phyloP scores from a whole-genome alignment of 1,140 invertebrate genomes.

The Drosophila aff. region DNA sequence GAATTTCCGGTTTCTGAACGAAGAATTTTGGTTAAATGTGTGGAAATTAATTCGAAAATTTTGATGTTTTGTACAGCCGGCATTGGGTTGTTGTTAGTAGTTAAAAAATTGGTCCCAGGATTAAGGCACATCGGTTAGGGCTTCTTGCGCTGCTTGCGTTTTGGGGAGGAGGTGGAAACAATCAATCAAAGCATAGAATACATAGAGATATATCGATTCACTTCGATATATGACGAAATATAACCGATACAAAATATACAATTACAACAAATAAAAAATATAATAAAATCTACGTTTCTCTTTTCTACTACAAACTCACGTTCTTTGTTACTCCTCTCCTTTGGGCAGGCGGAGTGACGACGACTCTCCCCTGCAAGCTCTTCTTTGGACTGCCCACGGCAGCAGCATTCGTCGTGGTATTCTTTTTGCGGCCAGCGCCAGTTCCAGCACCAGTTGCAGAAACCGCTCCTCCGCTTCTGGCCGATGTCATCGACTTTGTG shows the following conservation, averaged over 20 bases:
- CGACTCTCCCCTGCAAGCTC: background rate
- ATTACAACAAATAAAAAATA: no score
- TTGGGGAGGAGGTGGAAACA: slow-evolving; percentile 16
- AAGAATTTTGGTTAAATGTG: background rate
- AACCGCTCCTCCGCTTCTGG: background rate
- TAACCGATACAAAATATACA: background rate
- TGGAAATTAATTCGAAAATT: background rate
- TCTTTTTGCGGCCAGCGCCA: background rate
- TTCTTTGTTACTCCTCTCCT: background rate
- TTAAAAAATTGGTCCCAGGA: slow-evolving; percentile 6
- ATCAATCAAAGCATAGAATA: slow-evolving; percentile 13
- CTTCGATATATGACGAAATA: background rate
- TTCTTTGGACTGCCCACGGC: background rate
- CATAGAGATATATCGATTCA: background rate
- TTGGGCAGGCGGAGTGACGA: background rate
- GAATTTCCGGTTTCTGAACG: slow-evolving; percentile 2
- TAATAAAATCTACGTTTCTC: background rate
- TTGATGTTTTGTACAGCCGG: background rate
- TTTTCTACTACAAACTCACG: background rate
- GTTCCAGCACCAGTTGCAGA: no score
- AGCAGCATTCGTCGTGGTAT: background rate
- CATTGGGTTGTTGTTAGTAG: slow-evolving; percentile 2
- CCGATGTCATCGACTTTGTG: background rate
- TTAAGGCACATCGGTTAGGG: slow-evolving; percentile 63
- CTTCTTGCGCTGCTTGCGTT: slow-evolving; percentile 66